Evolutionary conservation across 2,888 invertebrate species (phyloP), one percentile per base, ranked within the genome.

Genomic region (Drosophila conformis): DNA sequence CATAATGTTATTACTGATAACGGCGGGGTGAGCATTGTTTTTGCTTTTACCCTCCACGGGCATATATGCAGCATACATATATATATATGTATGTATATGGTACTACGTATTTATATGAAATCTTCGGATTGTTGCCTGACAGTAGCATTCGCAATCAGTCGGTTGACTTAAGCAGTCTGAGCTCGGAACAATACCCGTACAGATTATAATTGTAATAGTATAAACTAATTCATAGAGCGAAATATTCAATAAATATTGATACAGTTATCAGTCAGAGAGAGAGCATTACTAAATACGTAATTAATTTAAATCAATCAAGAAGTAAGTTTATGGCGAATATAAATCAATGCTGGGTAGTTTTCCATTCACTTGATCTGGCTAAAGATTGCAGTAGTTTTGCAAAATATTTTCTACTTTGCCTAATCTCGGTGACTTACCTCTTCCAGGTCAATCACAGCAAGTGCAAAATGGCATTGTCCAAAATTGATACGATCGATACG

Each of bases 391-490:
- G 15, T 4, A 8, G 25, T 15, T 46, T 21, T 15, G 7, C 13
- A 15, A 15, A 7, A 4, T 46, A 15, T 46, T 25, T 46, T 46
- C 4, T 8, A 25, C 15, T 25, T 46, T 25, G 33, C 15, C 13
- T 29, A 48, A 15, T 29, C 25, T 21, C 10, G 21, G 4, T 33
- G 27, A 4, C 18, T 8, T 35, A 5, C n/a, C 5, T 7, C 40
- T 35, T 7, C n/a, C 59, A 92, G 92, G 92, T 92, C 61, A 91
- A 92, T 69, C 90, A 91, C 64, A 90, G 80, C 61, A 87, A 80
- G 67, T 79, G 89, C 36, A 89, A 91, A 75, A 92, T 92, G 92
- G 80, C 92, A 21, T 66, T 92, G 64, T 91, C 90, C 58, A 91
- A 91, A 49, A 70, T 76, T 62, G 76, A 76, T 48, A 31, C 58